Evolutionary conservation across 2,797 vertebrate species (phyloP).

Genomic region (Halcyon smyrnensis): DNA sequence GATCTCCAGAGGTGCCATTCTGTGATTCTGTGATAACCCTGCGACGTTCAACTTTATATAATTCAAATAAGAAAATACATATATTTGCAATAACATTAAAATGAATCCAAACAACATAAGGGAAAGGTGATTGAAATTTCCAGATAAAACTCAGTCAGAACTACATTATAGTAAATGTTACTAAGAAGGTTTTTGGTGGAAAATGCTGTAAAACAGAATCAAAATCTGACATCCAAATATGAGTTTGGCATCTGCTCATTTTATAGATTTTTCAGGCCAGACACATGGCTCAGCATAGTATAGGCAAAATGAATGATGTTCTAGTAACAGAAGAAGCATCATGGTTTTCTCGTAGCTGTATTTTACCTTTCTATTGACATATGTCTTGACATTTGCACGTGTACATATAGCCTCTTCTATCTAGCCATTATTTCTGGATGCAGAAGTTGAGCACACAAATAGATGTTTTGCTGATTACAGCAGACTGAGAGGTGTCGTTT

Average conservation of each 20-base stretch:
- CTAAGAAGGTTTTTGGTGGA: neutral
- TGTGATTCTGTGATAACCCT: rapidly evolving
- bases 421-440: neutral
- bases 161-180: neutral
- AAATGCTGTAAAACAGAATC: rapidly evolving
- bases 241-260: neutral
- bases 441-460: neutral
- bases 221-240: neutral
- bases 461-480: neutral
- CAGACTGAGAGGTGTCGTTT: neutral
- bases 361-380: neutral
- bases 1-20: too few relatives aligned
- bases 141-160: neutral
- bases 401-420: neutral
- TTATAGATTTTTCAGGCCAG: neutral
- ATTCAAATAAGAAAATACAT: neutral
- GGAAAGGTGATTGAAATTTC: neutral
- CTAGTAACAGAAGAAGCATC: neutral
- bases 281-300: neutral
- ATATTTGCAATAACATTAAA: neutral
- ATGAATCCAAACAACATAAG: neutral
- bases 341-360: neutral
- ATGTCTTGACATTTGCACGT: neutral
- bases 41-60: neutral
- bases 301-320: neutral